Conservation (phyloP, 2,797 vertebrate genomes). For the Malurus leucopterus region DNA sequence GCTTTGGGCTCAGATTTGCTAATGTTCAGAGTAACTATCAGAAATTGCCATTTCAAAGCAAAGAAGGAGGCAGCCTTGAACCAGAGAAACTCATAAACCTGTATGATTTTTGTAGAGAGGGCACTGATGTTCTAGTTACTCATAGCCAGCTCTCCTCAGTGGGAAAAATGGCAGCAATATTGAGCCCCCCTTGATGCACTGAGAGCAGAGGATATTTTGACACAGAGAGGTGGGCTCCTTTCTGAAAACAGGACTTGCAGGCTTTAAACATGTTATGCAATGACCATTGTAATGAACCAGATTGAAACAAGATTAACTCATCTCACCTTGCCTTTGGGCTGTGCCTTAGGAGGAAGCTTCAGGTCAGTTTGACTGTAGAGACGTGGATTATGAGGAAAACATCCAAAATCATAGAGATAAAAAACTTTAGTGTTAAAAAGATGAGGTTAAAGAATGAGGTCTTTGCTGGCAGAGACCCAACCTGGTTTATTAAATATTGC, state of each 20-base stretch:
- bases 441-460: neutral
- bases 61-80: neutral
- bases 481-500: accelerated
- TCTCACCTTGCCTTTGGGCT: neutral
- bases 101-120: neutral
- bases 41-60: neutral
- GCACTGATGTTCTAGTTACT: neutral
- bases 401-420: neutral
- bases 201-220: neutral
- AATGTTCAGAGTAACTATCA: neutral
- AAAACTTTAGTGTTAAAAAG: neutral
- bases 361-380: neutral
- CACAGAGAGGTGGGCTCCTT: neutral
- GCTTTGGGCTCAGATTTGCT: neutral
- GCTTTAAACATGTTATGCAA: neutral
- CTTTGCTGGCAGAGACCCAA: neutral
- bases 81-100: neutral
- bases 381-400: neutral
- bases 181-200: accelerated
- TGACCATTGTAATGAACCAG: neutral
- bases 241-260: neutral
- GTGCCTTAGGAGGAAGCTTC: neutral
- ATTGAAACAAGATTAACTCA: neutral
- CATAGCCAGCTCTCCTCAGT: neutral
- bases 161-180: neutral